Conservation (phyloP, 2,113 vertebrate genomes). For the Catagonus wagneri region DNA sequence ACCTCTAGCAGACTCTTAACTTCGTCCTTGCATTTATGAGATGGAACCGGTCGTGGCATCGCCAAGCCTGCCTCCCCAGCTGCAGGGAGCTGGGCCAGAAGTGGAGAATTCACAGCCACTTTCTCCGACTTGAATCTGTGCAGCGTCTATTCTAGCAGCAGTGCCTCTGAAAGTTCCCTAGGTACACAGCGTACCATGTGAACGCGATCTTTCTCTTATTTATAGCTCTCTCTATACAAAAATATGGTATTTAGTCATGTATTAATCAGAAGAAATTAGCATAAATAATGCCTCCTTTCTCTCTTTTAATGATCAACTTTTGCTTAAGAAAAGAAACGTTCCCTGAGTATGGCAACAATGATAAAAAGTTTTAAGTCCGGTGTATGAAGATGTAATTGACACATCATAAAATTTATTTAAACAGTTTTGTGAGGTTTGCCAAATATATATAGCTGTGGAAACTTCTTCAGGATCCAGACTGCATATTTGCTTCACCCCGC, state of each 20-base stretch:
- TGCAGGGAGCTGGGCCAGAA: not conserved
- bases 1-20: not conserved
- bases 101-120: not conserved
- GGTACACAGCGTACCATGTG: rapidly evolving
- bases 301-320: not conserved
- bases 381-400: not conserved
- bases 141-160: not conserved
- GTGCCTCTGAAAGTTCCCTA: not conserved
- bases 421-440: not conserved
- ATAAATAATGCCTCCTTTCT: slow-evolving; percentile 39
- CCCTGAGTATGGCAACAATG: not conserved
- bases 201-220: not conserved
- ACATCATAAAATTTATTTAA: too few species aligned
- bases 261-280: slow-evolving; percentile 6
- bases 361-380: not conserved
- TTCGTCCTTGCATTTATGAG: not conserved
- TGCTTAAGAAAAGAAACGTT: not conserved
- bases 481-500: not conserved
- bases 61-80: not conserved
- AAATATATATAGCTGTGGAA: too few species aligned
- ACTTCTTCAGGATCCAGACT: rapidly evolving
- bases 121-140: not conserved
- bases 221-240: not conserved
- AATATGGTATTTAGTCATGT: not conserved
- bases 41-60: not conserved